Evolutionary conservation across 2,888 invertebrate genomes (phyloP).

Genomic region (Toxonevra muliebris): DNA sequence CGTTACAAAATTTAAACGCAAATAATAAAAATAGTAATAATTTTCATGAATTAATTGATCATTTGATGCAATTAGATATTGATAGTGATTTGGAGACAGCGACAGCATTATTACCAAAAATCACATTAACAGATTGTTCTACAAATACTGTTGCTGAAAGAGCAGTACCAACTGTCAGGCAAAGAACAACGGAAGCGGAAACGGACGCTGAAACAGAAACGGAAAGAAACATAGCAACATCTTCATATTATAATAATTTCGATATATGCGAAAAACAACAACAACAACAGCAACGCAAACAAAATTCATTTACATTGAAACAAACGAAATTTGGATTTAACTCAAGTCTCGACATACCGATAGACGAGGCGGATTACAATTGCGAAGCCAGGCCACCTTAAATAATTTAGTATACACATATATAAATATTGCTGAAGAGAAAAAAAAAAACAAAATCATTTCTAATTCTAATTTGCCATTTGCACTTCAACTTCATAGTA

Average conservation of each 20-base stretch:
- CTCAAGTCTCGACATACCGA: slow-evolving; percentile 46
- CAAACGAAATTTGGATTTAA: slow-evolving; percentile 34
- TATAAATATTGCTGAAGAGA: neutral
- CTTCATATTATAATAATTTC: neutral
- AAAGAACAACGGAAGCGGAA: neutral
- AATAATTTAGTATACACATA: slow-evolving; percentile 24
- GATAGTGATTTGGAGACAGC: slow-evolving; percentile 37
- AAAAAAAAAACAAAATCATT: no score
- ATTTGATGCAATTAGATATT: slow-evolving; percentile 50
- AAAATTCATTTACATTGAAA: slow-evolving; percentile 34
- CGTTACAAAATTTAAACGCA: neutral
- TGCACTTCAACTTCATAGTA: no score
- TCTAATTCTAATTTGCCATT: no score
- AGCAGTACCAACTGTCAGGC: slow-evolving; percentile 38
- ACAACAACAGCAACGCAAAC: slow-evolving; percentile 30
- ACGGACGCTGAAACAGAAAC: neutral
- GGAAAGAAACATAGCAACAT: neutral
- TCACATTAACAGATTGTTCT: slow-evolving; percentile 58
- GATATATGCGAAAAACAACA: neutral
- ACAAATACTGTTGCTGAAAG: slow-evolving; percentile 12
- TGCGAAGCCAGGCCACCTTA: slow-evolving; percentile 61
- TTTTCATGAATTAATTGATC: slow-evolving; percentile 56
- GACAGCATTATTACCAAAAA: slow-evolving; percentile 51
- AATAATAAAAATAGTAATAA: slow-evolving; percentile 1
- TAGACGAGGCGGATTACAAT: slow-evolving; percentile 43